phyloP scores from a whole-genome alignment of 2,113 vertebrate genomes.

The Azemiops feae region DNA sequence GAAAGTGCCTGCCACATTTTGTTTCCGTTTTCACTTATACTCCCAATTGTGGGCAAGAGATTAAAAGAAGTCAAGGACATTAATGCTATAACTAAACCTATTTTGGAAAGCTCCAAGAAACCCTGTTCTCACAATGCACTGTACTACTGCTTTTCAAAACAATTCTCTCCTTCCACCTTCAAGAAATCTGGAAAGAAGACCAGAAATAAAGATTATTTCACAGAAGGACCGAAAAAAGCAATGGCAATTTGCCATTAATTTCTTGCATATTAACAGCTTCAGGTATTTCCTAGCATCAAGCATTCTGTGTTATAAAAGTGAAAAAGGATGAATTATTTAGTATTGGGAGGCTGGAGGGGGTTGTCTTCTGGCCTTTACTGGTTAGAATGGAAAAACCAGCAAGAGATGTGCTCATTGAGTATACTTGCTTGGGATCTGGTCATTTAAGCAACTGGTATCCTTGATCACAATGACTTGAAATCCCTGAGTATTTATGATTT shows the following conservation, averaged over 20 bases:
- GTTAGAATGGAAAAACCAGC: neutral
- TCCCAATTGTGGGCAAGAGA: neutral
- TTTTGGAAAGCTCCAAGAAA: neutral
- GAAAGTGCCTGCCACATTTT: neutral
- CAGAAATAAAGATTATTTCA: slow-evolving; percentile 40
- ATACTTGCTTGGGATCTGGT: neutral
- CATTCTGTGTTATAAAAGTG: neutral
- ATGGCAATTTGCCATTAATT: slow-evolving; percentile 33
- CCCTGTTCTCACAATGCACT: slow-evolving; percentile 1
- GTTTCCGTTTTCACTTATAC: neutral
- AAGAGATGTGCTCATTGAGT: neutral
- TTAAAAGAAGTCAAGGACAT: neutral
- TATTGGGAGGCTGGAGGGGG: neutral
- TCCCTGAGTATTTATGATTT: slow-evolving; percentile 5
- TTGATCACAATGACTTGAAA: neutral
- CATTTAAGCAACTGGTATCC: slow-evolving; percentile 15
- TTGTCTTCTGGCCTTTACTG: neutral
- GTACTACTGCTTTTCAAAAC: neutral
- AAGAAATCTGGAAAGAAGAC: neutral
- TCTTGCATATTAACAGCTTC: slow-evolving; percentile 38
- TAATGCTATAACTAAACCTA: neutral
- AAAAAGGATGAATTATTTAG: neutral
- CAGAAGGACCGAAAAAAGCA: slow-evolving; percentile 21
- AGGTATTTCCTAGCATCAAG: slow-evolving; percentile 11
- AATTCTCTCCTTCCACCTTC: neutral